Conservation (phyloP, 2,797 vertebrate species). For the Peromyscus eremicus region DNA sequence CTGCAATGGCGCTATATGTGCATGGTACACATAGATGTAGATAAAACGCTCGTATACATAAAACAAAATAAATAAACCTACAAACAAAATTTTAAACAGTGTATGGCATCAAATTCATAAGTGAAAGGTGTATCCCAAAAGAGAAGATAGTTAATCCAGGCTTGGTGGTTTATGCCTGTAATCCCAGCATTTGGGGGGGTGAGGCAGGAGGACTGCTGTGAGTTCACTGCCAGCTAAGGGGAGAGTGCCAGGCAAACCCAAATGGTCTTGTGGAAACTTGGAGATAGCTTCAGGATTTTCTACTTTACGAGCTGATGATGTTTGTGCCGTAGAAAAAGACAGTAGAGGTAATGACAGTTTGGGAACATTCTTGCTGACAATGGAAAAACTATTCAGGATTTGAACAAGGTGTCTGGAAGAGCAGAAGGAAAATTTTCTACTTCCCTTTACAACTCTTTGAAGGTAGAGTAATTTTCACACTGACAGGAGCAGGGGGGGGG, state of each 20-base stretch:
- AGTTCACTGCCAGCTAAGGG: background rate
- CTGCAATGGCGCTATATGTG: background rate
- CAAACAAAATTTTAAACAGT: background rate
- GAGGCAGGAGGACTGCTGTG: background rate
- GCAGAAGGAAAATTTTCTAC: background rate
- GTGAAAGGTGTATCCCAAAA: background rate
- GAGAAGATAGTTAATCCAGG: background rate
- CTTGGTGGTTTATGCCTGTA: background rate
- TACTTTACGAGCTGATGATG: background rate
- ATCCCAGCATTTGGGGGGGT: background rate
- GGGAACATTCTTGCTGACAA: background rate
- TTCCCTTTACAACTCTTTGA: background rate
- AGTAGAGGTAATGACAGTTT: background rate
- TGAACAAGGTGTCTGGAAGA: background rate
- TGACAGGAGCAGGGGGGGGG: background rate
- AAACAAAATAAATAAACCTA: background rate
- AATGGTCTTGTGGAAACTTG: background rate
- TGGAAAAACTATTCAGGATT: background rate
- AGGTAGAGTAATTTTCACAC: background rate
- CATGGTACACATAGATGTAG: background rate
- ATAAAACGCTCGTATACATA: background rate
- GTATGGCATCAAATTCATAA: background rate
- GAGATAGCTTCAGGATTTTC: background rate
- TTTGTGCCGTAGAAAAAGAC: background rate
- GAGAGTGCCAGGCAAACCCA: background rate